Evolutionary conservation across 2,113 vertebrate species (phyloP).

Genomic region (Tonatia bakeri): DNA sequence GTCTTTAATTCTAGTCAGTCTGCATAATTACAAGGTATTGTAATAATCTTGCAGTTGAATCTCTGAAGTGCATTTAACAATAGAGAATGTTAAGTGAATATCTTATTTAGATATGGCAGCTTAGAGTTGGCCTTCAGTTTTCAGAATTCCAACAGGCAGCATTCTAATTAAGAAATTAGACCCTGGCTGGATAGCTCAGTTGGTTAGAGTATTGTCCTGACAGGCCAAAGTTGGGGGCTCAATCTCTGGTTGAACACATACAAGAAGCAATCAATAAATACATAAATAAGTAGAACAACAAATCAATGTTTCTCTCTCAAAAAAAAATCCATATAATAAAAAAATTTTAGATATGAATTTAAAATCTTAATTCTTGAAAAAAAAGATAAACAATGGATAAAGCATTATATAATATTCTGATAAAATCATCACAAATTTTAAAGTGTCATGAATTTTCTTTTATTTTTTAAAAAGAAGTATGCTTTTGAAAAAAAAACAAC

Average conservation of each 20-base stretch:
- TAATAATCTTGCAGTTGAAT: slow-evolving; percentile 55
- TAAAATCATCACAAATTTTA: neutral
- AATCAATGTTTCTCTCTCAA: no score
- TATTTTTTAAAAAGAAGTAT: neutral
- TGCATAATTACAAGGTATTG: slow-evolving; percentile 72
- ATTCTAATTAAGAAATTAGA: slow-evolving; percentile 28
- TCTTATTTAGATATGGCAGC: neutral
- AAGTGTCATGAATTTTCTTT: neutral
- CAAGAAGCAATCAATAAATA: no score
- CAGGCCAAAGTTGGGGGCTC: no score
- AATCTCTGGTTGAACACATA: no score
- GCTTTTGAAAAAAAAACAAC: slow-evolving; percentile 10
- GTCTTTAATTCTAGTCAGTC: slow-evolving; percentile 71
- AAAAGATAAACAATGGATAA: neutral
- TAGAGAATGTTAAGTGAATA: neutral
- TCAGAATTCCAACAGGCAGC: neutral
- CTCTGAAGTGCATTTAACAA: slow-evolving; percentile 52
- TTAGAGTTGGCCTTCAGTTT: neutral
- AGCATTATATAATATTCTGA: neutral
- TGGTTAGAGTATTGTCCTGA: no score
- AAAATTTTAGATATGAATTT: no score
- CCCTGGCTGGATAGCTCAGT: no score
- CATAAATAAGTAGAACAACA: no score
- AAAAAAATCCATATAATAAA: no score
- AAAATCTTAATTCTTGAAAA: slow-evolving; percentile 15